Evolutionary conservation across 1,140 invertebrate genomes (phyloP), one percentile per base, ranked within the genome.

Genomic region (Ceratoteleas bidentatus): DNA sequence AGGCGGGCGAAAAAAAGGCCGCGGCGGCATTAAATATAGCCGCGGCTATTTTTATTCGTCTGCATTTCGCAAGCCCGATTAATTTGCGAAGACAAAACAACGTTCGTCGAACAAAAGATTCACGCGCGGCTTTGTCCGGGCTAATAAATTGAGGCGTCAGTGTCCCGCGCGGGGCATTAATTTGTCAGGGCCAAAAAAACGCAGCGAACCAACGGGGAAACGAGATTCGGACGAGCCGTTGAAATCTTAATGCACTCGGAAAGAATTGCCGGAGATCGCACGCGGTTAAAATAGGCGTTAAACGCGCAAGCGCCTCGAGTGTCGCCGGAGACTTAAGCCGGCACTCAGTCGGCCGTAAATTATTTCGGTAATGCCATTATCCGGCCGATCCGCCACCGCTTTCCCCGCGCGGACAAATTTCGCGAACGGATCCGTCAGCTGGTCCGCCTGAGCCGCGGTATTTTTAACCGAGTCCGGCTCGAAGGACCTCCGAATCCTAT

Each of bases 211-310:
- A 74, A 69, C 54, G 10, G 54, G 47, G 49, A 65, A 57, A 64
- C 61, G 75, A 54, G 52, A 57, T 69, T 81, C 57, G 78, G 75
- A 84, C 83, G 76, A 69, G 75, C 61, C 60, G 75, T 66, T 81
- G 76, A 81, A 81, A 81, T 79, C 78, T 84, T 84, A 84, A 84
- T 84, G 78, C 83, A 81, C 79, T 84, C 72, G 78, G 50, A 81
- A 84, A 75, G 78, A 84, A 81, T 84, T 77, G 57, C 52, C 62
- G 50, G 77, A 74, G 68, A 80, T 77, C 73, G 49, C n/a, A n/a
- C 72, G 82, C 64, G 77, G 66, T 84, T 84, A 80, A 84, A 84
- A 84, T 84, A 84, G 80, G 58, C 82, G 76, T 83, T 79, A 79
- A 79, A 79, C 72, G 43, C 43, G 36, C 36, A 2, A 8, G 80